These are phyloP conservation scores for Zaprionus lineosus DNA, from an alignment of 2,888 invertebrate genomes.

Conservation along the genomic window DNA sequence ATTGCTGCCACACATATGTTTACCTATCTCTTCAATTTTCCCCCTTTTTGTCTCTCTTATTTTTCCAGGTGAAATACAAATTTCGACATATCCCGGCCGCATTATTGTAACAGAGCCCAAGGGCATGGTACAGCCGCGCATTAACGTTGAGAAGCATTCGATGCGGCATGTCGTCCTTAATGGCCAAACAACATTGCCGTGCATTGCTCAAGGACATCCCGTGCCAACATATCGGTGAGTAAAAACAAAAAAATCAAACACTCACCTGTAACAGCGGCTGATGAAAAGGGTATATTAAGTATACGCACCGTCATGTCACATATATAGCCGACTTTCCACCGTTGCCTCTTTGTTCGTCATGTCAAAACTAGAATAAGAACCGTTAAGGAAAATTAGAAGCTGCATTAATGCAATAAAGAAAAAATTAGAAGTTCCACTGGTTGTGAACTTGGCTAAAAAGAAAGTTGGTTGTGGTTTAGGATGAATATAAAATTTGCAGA, in stretches of 20 bases:
- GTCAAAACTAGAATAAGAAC: no score
- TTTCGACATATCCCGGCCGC: conserved; percentile 88
- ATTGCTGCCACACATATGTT: conserved; percentile 15
- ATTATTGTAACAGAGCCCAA: conserved; percentile 88
- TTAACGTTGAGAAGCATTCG: conserved; percentile 88
- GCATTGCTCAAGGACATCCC: conserved; percentile 91
- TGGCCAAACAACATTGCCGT: conserved; percentile 89
- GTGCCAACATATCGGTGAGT: conserved; percentile 90
- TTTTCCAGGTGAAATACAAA: conserved; percentile 84
- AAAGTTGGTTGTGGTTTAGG: no score
- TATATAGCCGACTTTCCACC: no score
- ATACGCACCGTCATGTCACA: no score
- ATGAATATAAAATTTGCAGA: no score
- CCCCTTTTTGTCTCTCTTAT: not conserved
- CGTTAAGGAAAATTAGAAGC: no score
- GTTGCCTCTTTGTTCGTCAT: no score
- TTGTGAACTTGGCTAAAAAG: no score
- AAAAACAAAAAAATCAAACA: conserved; percentile 27
- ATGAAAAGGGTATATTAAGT: no score
- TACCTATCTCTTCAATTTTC: conserved; percentile 29
- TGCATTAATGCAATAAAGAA: no score
- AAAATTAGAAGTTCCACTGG: no score
- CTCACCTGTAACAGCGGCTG: conserved; percentile 15
- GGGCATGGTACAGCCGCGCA: conserved; percentile 89
- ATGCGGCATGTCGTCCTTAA: conserved; percentile 87